Evolutionary conservation across 2,113 vertebrate genomes (phyloP), one percentile per base, ranked within the genome.

Genomic region (Ciconia stormi): DNA sequence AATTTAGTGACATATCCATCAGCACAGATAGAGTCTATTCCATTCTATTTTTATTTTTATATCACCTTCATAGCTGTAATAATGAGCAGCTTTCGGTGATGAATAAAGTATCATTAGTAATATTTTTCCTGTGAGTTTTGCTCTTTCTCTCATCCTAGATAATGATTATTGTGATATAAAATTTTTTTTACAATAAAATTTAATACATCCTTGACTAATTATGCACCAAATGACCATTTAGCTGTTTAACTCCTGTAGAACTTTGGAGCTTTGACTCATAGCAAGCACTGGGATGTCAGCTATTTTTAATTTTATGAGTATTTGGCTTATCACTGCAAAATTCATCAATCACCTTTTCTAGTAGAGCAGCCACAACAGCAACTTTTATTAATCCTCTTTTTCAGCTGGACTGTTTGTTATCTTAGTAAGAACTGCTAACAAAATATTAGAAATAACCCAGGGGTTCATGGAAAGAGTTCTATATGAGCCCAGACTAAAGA

Each of bases 21-120:
- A 71, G 49, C 16, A 90, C 16, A 88, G 62, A 93, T 58, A 87
- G 66, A 92, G 76, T 80, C 44, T 77, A 58, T 89, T 93, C 32
- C 26, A 40, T 82, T 93, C 56, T 88, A 38, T 77, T 95, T 87
- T 79, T 95, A 63, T 76, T 94, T 91, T 95, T 87, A 44, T 78
- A 92, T 82, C 72, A 89, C 82, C 63, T 93, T 90, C 38, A 23
- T 92, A 69, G 34, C 50, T 77, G 63, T 58, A 91, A 72, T 63
- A 91, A 80, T 78, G 66, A 87, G 12, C 20, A 78, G 63, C 27
- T 94, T 95, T 89, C 55, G 66, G 22, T 70, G 29, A 59, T 72
- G 50, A 42, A 92, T 77, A 58, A 83, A 86, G 17, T 73, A 74
- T 71, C 52, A 85, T 94, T 74, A 76, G 20, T 44, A 66, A 78